Evolutionary conservation across 1,140 invertebrate species (phyloP), one percentile per base, ranked within the genome.

Genomic region (Calephelis nemesis): DNA sequence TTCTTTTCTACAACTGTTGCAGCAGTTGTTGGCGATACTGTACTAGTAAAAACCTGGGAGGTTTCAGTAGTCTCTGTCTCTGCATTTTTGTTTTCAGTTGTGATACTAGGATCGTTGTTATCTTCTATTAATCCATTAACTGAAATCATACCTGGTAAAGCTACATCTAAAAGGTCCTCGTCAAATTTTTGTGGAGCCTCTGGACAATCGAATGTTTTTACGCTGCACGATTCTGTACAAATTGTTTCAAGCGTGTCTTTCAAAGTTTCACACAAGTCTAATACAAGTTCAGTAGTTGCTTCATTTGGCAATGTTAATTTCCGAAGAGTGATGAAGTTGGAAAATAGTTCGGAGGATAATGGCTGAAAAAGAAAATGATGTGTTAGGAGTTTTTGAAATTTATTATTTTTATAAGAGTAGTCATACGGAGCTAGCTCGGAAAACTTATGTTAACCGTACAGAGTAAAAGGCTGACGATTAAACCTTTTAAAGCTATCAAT

Each of bases 141-240:
- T 52, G 77, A 66, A 47, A 87, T 83, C 62, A 77, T 72, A 54
- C 80, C 86, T 15, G 85, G 85, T 58, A 87, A 60, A 30, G 76
- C 71, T 40, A 76, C 76, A 60, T 82, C 76, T 30, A 87, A 62
- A 64, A 86, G 71, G 47, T 79, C 79, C 1, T 85, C 76, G 11
- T 80, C 83, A 7, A 74, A 73, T 19, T 63, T 70, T 60, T 73
- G 48, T 9, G 74, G 76, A 63, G 81, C 75, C 58, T 87, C 83
- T 47, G 79, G 76, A 65, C 88, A 91, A 1, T 87, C 82, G 63
- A 74, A 75, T 48, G 68, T 66, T 30, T 83, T 68, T 9, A 60
- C 62, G 19, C 71, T 73, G 60, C 88, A 91, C 19, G 82, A 75
- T 67, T 73, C 79, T 50, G 75, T 78, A 50, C 88, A 89, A n/a